These are phyloP conservation scores for Daubentonia madagascariensis DNA, from an alignment of 2,113 vertebrate species.

Conservation along the genomic window DNA sequence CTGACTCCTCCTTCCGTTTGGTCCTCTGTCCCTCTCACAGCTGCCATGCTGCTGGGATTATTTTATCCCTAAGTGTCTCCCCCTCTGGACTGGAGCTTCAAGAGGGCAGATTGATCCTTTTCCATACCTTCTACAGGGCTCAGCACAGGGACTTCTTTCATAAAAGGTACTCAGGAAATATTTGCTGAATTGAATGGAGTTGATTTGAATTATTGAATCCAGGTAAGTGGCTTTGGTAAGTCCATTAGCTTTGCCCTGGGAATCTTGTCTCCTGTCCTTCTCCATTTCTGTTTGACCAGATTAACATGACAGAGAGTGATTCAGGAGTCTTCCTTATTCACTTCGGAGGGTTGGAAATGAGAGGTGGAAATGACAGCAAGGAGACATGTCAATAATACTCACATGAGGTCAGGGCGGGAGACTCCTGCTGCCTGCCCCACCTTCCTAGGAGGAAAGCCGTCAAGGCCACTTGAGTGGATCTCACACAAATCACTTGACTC, in stretches of 20 bases:
- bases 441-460: background rate
- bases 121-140: background rate
- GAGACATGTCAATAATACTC: background rate
- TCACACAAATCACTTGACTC: background rate
- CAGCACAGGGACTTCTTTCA: background rate
- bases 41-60: fast-evolving
- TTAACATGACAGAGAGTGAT: constrained; percentile 44
- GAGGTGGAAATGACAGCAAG: constrained; percentile 52
- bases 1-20: background rate
- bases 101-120: background rate
- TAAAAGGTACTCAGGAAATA: background rate
- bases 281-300: constrained; percentile 44
- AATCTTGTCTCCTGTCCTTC: constrained; percentile 26
- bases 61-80: background rate
- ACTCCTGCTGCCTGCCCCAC: background rate
- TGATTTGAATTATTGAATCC: constrained; percentile 63
- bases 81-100: background rate
- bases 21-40: fast-evolving
- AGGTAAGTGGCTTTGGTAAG: constrained; percentile 46
- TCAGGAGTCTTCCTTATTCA: background rate
- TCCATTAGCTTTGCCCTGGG: constrained; percentile 64
- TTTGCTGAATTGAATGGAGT: constrained; percentile 5
- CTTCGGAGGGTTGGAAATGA: constrained; percentile 22
- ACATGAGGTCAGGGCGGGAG: background rate
- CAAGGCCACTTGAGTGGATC: background rate